Percentiles rank a stretch among this genome's conserved stretches.
These are phyloP conservation scores for Monopis laevigella DNA, from an alignment of 2,888 invertebrate species.

Conservation along the genomic window DNA sequence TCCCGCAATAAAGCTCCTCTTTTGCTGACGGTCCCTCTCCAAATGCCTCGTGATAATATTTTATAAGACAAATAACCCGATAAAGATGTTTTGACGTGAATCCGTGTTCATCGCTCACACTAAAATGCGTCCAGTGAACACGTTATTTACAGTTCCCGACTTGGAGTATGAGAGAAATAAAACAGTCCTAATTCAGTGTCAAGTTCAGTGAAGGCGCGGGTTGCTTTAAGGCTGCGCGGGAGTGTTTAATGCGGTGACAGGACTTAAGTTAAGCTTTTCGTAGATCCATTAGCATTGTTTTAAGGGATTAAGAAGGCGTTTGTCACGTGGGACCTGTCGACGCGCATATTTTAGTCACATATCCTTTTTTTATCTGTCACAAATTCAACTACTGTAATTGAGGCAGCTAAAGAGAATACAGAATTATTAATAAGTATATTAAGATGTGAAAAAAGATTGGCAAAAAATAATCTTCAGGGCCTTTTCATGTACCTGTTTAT, in stretches of 20 bases:
- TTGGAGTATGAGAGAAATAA: constrained; percentile 49
- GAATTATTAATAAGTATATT: no score
- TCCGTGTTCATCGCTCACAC: constrained; percentile 66
- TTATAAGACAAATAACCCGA: constrained; percentile 68
- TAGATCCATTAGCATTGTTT: constrained; percentile 67
- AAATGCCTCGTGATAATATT: constrained; percentile 66
- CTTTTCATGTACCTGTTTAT: no score
- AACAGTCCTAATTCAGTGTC: constrained; percentile 58
- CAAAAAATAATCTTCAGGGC: no score
- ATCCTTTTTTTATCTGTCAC: constrained; percentile 33
- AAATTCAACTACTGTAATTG: constrained; percentile 1
- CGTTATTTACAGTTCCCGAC: constrained; percentile 57
- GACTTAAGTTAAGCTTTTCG: constrained; percentile 50
- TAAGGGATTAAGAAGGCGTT: constrained; percentile 60
- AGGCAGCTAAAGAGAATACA: no score
- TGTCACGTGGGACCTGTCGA: constrained; percentile 43
- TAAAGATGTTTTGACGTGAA: constrained; percentile 68
- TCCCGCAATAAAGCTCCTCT: constrained; percentile 56
- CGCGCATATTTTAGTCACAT: constrained; percentile 62
- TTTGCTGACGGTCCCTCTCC: constrained; percentile 58
- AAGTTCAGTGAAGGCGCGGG: constrained; percentile 59
- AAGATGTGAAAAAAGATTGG: no score
- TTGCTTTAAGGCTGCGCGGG: constrained; percentile 56
- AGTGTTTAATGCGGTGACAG: constrained; percentile 55
- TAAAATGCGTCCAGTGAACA: constrained; percentile 63